Conservation (phyloP, 2,113 vertebrate genomes). For the Tympanuchus pallidicinctus region DNA sequence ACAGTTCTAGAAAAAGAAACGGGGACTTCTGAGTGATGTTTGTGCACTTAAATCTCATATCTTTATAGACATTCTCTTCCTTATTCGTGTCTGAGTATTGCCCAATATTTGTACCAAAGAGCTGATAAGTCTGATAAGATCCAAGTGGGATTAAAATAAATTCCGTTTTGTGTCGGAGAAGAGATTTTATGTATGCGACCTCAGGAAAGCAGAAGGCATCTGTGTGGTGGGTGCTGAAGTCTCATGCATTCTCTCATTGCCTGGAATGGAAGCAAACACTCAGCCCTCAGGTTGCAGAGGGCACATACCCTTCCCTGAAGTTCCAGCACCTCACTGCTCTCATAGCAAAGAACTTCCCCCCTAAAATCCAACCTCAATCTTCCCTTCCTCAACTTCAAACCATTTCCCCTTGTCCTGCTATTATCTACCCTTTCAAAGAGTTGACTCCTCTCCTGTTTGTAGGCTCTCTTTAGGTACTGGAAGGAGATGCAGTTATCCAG, state of each 20-base stretch:
- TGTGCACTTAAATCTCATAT: background rate
- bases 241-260: slow-evolving; percentile 5
- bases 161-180: slow-evolving; percentile 50
- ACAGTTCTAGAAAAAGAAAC: background rate
- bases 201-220: slow-evolving; percentile 21
- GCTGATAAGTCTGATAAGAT: slow-evolving; percentile 25
- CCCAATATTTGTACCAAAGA: slow-evolving; percentile 61
- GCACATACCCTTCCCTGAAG: rapidly evolving
- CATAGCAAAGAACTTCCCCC: too few relatives aligned
- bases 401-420: too few relatives aligned
- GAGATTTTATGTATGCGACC: slow-evolving; percentile 34
- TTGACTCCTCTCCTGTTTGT: too few relatives aligned
- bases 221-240: background rate
- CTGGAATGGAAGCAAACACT: background rate
- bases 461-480: too few relatives aligned
- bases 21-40: background rate
- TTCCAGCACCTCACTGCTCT: too few relatives aligned
- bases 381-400: too few relatives aligned
- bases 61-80: background rate
- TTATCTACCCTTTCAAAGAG: too few relatives aligned
- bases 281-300: background rate
- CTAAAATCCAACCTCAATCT: too few relatives aligned
- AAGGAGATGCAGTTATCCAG: background rate
- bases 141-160: slow-evolving; percentile 64
- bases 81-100: slow-evolving; percentile 2